Evolutionary conservation across 2,113 vertebrate genomes (phyloP).

Genomic region (Neomonachus schauinslandi): DNA sequence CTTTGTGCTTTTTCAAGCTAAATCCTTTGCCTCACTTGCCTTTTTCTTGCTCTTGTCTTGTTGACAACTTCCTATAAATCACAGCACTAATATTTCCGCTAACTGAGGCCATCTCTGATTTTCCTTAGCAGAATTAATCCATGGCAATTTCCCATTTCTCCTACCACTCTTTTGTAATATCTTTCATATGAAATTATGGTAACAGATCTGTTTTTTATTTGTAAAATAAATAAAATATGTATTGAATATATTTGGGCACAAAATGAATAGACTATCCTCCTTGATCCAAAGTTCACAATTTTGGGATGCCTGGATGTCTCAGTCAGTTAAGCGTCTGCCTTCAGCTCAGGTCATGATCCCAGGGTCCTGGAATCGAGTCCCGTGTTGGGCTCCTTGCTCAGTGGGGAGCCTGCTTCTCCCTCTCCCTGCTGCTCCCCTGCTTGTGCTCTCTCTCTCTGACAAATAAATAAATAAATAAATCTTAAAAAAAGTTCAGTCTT

Average conservation of each 20-base stretch:
- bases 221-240: background rate
- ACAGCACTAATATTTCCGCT: background rate
- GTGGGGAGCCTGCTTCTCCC: background rate
- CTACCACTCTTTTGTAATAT: background rate
- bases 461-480: too few relatives aligned
- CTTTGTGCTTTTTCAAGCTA: background rate
- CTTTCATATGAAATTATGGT: background rate
- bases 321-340: background rate
- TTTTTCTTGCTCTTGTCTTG: background rate
- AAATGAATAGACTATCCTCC: background rate
- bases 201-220: background rate
- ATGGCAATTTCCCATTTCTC: background rate
- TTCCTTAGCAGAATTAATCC: background rate
- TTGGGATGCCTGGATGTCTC: background rate
- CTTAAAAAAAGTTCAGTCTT: background rate
- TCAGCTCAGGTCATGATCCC: background rate
- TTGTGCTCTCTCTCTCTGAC: too few relatives aligned
- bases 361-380: background rate
- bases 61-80: background rate
- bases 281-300: background rate
- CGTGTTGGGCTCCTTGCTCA: background rate
- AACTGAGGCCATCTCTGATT: background rate
- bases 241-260: background rate
- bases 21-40: background rate
- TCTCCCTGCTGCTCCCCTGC: background rate